Conservation (phyloP, 2,888 invertebrate species). For the Tetramorium bicarinatum region DNA sequence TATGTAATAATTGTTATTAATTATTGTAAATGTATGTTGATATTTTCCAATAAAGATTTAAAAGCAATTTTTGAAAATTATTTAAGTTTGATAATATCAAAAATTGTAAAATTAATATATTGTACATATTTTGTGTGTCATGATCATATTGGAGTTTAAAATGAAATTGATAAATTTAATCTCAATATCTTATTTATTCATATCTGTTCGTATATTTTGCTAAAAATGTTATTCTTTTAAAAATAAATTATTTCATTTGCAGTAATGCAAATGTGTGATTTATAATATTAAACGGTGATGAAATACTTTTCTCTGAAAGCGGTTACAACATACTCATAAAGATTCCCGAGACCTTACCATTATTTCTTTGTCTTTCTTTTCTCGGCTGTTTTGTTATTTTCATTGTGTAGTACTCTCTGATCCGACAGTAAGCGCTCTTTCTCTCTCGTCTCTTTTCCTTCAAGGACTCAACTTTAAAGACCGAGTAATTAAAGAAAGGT, state of each 20-base stretch:
- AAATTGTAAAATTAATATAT: neutral
- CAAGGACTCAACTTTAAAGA: conserved; percentile 45
- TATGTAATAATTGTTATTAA: conserved; percentile 5
- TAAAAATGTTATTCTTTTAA: neutral
- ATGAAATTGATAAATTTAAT: neutral
- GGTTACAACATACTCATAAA: conserved; percentile 27
- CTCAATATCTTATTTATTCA: neutral
- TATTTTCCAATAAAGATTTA: neutral
- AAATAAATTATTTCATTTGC: neutral
- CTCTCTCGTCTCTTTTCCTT: conserved; percentile 6
- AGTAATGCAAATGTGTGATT: neutral
- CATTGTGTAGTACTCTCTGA: conserved; percentile 38
- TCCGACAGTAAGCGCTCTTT: conserved; percentile 26
- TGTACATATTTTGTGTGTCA: neutral
- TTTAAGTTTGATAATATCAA: neutral
- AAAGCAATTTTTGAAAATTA: neutral
- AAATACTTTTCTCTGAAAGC: conserved; percentile 12
- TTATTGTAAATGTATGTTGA: neutral
- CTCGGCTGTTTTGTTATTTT: conserved; percentile 40
- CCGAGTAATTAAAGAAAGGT: conserved; percentile 52
- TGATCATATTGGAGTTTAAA: neutral
- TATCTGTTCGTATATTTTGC: neutral
- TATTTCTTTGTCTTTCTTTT: conserved; percentile 15
- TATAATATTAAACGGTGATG: neutral
- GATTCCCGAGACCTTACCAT: conserved; percentile 26